Percentiles rank a stretch among this genome's conserved stretches.
Evolutionary conservation across 1,140 invertebrate genomes (phyloP).

Genomic region (Aphis gossypii): DNA sequence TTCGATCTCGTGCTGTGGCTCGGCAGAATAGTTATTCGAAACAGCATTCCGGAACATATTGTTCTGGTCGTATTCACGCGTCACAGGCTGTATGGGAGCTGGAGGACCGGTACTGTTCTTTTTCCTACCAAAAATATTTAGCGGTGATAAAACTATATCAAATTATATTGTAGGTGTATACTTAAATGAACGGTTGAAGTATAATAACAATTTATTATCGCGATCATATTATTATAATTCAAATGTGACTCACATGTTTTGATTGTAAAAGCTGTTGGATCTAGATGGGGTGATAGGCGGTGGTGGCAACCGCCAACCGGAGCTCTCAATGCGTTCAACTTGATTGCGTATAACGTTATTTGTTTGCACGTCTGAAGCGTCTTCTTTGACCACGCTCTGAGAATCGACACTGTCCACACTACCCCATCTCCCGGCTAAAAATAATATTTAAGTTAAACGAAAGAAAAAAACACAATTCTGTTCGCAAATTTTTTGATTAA

Average conservation of each 20-base stretch:
- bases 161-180: not conserved
- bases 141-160: not conserved
- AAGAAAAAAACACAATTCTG: not conserved
- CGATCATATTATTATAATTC: no score
- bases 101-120: conserved; percentile 66
- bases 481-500: not conserved
- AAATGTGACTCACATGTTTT: conserved; percentile 60
- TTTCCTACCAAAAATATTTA: conserved; percentile 36
- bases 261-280: conserved; percentile 64
- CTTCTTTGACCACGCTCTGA: conserved; percentile 62
- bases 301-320: conserved; percentile 72
- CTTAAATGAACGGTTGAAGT: not conserved
- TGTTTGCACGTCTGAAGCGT: conserved; percentile 62
- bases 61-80: conserved; percentile 61
- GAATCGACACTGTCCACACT: conserved; percentile 65
- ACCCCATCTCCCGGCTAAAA: conserved; percentile 68
- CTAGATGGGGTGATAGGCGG: conserved; percentile 66
- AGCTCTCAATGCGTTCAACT: conserved; percentile 61
- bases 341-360: conserved; percentile 63
- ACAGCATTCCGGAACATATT: conserved; percentile 60
- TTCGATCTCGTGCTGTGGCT: conserved; percentile 66
- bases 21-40: conserved; percentile 59
- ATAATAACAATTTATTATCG: not conserved
- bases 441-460: not conserved
- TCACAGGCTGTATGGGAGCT: conserved; percentile 74